A percentile compares a stretch with the other conserved stretches of the same genome.
These are phyloP conservation scores for Pelosia muscerda DNA, from an alignment of 2,888 invertebrate species.

Conservation along the genomic window DNA sequence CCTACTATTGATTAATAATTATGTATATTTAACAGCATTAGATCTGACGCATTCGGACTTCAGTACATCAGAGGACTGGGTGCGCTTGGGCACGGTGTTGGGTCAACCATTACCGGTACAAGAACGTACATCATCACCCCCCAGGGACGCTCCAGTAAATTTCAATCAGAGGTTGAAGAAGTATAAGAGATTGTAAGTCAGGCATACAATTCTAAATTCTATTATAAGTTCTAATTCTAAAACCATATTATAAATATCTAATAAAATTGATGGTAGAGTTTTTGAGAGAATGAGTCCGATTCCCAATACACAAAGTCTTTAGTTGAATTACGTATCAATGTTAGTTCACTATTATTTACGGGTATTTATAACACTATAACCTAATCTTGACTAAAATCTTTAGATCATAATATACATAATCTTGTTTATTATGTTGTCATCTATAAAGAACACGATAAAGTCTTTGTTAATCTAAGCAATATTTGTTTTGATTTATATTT, in stretches of 20 bases:
- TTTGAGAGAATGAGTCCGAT: not conserved
- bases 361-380: not conserved
- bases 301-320: not conserved
- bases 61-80: slow-evolving; percentile 81
- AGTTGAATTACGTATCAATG: not conserved
- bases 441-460: not conserved
- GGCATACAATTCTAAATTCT: not conserved
- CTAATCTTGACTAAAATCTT: not conserved
- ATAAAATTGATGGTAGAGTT: not conserved
- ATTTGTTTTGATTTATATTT: not conserved
- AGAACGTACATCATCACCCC: slow-evolving; percentile 64
- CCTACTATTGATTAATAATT: not conserved
- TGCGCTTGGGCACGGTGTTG: slow-evolving; percentile 73
- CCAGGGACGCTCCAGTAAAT: slow-evolving; percentile 62
- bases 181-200: slow-evolving; percentile 82
- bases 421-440: not conserved
- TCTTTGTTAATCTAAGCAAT: not conserved
- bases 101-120: slow-evolving; percentile 68
- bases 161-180: slow-evolving; percentile 76
- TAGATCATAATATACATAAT: not conserved
- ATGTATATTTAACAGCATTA: slow-evolving; percentile 60
- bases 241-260: not conserved
- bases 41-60: slow-evolving; percentile 78
- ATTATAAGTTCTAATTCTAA: not conserved
- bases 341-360: not conserved